These are phyloP conservation scores for Rhinolophus sinicus DNA, from an alignment of 2,113 vertebrate species.

Conservation along the genomic window DNA sequence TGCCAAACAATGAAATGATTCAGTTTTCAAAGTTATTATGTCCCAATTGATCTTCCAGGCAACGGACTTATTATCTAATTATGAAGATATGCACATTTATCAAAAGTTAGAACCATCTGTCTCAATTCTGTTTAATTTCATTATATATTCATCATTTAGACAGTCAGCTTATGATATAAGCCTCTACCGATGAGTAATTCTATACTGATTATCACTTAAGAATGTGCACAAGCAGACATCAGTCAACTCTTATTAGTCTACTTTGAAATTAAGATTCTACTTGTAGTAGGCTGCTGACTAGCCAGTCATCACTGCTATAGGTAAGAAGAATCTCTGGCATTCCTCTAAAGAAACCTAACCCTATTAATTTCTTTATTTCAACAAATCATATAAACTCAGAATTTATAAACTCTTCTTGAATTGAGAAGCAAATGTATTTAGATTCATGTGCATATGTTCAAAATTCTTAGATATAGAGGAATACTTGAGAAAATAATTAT, in stretches of 20 bases:
- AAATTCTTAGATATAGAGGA: neutral
- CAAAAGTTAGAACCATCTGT: constrained; percentile 87
- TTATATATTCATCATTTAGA: constrained; percentile 87
- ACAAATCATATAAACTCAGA: neutral
- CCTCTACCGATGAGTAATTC: constrained; percentile 79
- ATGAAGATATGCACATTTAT: constrained; percentile 86
- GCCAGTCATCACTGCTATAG: constrained; percentile 4
- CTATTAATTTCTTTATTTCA: constrained; percentile 42
- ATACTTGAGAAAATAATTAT: neutral
- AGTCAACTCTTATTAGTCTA: constrained; percentile 83
- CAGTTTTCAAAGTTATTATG: constrained; percentile 84
- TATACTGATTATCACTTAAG: constrained; percentile 84
- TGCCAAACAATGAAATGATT: constrained; percentile 82
- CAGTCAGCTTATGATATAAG: constrained; percentile 83
- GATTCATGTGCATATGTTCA: neutral
- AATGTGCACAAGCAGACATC: constrained; percentile 77
- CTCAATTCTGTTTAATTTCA: constrained; percentile 86
- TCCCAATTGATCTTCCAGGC: constrained; percentile 86
- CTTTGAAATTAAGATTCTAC: constrained; percentile 82
- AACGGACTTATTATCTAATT: constrained; percentile 86
- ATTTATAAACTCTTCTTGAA: neutral
- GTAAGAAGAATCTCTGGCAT: neutral
- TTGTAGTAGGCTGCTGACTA: constrained; percentile 72
- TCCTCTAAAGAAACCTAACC: constrained; percentile 33
- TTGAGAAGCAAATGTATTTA: neutral